Evolutionary conservation across 1,140 invertebrate genomes (phyloP).

Genomic region (Steinernema feltiae): DNA sequence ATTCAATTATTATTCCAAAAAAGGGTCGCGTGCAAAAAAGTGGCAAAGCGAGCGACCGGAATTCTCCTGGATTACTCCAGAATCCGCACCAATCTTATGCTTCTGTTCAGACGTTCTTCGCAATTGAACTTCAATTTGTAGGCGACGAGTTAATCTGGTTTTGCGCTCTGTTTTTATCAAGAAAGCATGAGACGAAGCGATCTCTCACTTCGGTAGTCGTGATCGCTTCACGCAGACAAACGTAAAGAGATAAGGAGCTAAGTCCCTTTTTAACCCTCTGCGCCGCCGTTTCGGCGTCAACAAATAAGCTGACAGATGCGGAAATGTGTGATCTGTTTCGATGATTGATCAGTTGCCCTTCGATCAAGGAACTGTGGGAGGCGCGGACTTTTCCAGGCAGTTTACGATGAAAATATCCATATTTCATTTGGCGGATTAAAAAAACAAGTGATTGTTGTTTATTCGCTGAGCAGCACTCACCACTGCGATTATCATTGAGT

Average conservation of each 20-base stretch:
- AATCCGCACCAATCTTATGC: too few relatives aligned
- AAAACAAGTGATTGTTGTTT: slow-evolving; percentile 7
- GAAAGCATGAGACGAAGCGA: not conserved
- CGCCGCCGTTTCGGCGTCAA: not conserved
- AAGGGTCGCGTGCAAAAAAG: too few relatives aligned
- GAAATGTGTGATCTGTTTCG: not conserved
- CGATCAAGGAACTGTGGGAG: too few relatives aligned
- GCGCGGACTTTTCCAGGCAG: not conserved
- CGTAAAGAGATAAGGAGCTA: slow-evolving; percentile 2
- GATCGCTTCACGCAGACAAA: slow-evolving; percentile 1
- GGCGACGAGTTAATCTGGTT: too few relatives aligned
- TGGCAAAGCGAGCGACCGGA: too few relatives aligned
- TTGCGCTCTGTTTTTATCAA: not conserved
- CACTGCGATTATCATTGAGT: not conserved
- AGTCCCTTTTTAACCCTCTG: not conserved
- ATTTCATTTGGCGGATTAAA: not conserved
- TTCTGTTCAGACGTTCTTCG: too few relatives aligned
- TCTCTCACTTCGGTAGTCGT: not conserved
- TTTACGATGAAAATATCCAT: not conserved
- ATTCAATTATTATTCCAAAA: too few relatives aligned
- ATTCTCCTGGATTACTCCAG: too few relatives aligned
- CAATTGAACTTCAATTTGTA: too few relatives aligned
- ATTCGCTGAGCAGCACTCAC: not conserved
- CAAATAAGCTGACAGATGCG: not conserved
- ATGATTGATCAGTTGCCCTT: too few relatives aligned